Conservation (phyloP, 2,797 vertebrate genomes). For the Carapus acus region DNA sequence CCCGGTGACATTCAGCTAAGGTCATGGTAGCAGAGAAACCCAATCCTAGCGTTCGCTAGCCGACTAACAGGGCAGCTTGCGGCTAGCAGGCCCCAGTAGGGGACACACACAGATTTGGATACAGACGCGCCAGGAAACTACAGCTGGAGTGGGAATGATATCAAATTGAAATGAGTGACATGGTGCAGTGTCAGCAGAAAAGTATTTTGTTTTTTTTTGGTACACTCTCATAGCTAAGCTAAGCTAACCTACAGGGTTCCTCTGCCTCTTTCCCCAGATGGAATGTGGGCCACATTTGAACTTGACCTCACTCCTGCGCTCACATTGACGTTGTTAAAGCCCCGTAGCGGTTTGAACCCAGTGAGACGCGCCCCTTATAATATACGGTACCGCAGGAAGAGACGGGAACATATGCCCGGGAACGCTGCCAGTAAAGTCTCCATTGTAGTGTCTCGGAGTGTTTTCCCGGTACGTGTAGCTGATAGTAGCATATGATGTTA, state of each 20-base stretch:
- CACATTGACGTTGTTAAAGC: too few relatives aligned
- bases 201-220: not conserved
- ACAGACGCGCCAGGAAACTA: constrained; percentile 22
- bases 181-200: too few relatives aligned
- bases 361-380: too few relatives aligned
- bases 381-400: too few relatives aligned
- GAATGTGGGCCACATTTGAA: not conserved
- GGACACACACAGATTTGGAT: too few relatives aligned
- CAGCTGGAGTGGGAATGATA: not conserved
- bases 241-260: not conserved
- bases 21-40: constrained; percentile 58
- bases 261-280: not conserved
- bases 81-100: constrained; percentile 42
- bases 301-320: too few relatives aligned
- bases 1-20: constrained; percentile 65
- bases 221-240: not conserved
- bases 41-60: constrained; percentile 51
- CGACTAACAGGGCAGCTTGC: constrained; percentile 31
- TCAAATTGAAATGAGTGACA: not conserved
- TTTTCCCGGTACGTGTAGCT: not conserved
- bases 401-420: too few relatives aligned
- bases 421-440: too few relatives aligned
- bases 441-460: not conserved
- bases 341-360: too few relatives aligned
- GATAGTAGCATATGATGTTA: not conserved